A percentile compares a stretch with the other conserved stretches of the same genome.
Conservation (phyloP, 2,888 invertebrate genomes). For the Platycnemis pennipes region DNA sequence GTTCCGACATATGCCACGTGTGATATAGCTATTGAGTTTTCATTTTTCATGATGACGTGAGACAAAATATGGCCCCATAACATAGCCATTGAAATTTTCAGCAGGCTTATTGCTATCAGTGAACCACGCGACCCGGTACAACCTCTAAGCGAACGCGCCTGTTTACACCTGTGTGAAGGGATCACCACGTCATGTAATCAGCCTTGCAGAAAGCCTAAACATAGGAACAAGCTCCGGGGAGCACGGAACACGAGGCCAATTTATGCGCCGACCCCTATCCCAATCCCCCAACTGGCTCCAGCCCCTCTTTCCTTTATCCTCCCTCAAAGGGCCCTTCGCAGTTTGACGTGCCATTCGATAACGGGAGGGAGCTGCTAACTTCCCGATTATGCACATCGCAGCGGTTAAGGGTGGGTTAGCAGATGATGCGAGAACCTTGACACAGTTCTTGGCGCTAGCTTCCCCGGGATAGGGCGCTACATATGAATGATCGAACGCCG, state of each 20-base stretch:
- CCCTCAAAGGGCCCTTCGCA: not conserved
- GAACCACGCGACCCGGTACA: not conserved
- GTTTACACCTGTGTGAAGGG: not conserved
- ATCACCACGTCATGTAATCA: not conserved
- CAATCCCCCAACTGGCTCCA: not conserved
- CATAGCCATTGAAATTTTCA: not conserved
- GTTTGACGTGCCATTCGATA: not conserved
- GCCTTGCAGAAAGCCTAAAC: not conserved
- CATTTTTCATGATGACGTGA: too few relatives aligned
- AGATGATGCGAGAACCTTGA: constrained; percentile 20
- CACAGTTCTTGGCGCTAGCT: not conserved
- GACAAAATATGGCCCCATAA: too few relatives aligned
- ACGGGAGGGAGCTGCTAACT: not conserved
- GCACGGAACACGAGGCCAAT: not conserved
- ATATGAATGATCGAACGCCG: not conserved
- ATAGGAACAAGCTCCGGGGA: not conserved
- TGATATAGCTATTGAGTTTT: too few relatives aligned
- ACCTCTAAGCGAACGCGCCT: not conserved
- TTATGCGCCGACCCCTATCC: not conserved
- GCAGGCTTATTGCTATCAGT: not conserved
- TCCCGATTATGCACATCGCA: not conserved
- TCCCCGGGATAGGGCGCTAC: not conserved
- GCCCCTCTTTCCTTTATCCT: not conserved
- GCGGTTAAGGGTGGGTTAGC: not conserved
- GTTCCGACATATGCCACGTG: too few relatives aligned